Base-by-base conservation (phyloP, 1,140 invertebrate species). In the Apolygus lucorum region DNA sequence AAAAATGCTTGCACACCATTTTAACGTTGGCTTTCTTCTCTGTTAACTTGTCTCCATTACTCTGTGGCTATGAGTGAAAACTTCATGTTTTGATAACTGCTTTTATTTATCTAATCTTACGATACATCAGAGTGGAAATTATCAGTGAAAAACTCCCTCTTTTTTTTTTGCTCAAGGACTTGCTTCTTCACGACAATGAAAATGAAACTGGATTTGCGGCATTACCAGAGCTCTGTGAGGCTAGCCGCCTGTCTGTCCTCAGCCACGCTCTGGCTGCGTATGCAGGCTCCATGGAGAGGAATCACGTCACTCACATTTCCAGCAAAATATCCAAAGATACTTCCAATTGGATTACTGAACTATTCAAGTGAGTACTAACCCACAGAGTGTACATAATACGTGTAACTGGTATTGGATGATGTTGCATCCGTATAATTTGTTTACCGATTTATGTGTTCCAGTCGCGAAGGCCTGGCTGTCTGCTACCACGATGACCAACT, bases 401-500 rank as follows among this genome's bases (percentile, higher is more conserved):
- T n/a, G n/a, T n/a, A n/a, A n/a, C n/a, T n/a, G n/a, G n/a, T n/a
- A n/a, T n/a, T n/a, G n/a, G n/a, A n/a, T n/a, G n/a, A n/a, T n/a
- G n/a, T n/a, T n/a, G n/a, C n/a, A n/a, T n/a, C n/a, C n/a, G n/a
- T n/a, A n/a, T n/a, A n/a, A n/a, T n/a, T n/a, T 42, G 4, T 42
- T 42, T 42, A 42, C 34, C 34, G 17, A 4, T 42, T 42, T 42
- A 4, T 8, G 17, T 42, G n/a, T 42, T 42, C 17, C 62, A 86
- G 84, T 75, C 84, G 84, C 76, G 77, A 79, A 34, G 89, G 91
- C 74, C 87, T 87, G 66, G 84, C 85, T 66, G 85, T 88, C 1
- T 89, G 85, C 72, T 90, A 89, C 75, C 89, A 92, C 77, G 89
- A 92, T 73, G 90, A 92, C 73, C 84, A 86, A 42, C 76, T 87